phyloP scores from a whole-genome alignment of 2,113 vertebrate species.

The Xiphophorus couchianus region DNA sequence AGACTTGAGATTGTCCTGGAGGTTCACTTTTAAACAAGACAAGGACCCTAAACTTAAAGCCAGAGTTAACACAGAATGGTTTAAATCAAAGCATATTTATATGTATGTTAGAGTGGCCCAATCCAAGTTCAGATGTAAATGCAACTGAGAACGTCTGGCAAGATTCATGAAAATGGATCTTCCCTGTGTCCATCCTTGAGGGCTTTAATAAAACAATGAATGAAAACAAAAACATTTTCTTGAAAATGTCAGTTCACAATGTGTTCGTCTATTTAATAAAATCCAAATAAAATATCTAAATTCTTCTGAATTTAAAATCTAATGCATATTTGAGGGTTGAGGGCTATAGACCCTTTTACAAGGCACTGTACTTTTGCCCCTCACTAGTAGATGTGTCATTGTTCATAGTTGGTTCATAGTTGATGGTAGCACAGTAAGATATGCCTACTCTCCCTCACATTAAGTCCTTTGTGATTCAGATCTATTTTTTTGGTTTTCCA shows the following conservation, averaged over 20 bases:
- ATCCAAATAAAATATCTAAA: not conserved
- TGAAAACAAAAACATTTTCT: not conserved
- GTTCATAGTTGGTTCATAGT: conserved; percentile 4
- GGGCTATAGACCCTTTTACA: not conserved
- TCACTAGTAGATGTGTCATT: conserved; percentile 15
- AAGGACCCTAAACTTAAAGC: too few species aligned
- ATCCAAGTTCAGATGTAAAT: not conserved
- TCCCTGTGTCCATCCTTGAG: too few species aligned
- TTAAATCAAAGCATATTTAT: too few species aligned
- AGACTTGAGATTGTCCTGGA: too few species aligned
- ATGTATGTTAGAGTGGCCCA: not conserved
- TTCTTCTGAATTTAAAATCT: too few species aligned
- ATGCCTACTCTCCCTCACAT: conserved; percentile 8
- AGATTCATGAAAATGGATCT: not conserved
- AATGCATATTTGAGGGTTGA: too few species aligned
- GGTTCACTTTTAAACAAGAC: too few species aligned
- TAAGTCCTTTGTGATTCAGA: conserved; percentile 30
- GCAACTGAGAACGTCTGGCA: not conserved
- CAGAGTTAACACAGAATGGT: too few species aligned
- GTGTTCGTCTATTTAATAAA: not conserved
- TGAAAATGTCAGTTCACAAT: not conserved
- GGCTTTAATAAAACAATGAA: not conserved
- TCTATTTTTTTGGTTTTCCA: not conserved
- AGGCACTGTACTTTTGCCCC: not conserved
- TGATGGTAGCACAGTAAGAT: not conserved